Conservation (phyloP, 1,140 invertebrate species). For the Vollenhovia emeryi region DNA sequence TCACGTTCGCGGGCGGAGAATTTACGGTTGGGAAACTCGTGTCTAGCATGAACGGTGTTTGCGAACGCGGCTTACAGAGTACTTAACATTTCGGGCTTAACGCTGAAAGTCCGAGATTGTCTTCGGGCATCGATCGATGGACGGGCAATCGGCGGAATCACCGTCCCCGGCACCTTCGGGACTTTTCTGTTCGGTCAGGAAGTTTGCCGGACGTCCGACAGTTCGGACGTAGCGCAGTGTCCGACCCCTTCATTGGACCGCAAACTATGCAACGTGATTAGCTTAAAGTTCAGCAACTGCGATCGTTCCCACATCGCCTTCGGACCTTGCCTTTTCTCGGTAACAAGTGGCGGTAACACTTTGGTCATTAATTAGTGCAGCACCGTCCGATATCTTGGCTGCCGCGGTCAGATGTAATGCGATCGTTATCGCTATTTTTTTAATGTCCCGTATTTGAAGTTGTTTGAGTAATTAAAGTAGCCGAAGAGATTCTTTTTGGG, state of each 20-base stretch:
- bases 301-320: conserved; percentile 62
- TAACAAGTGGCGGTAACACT: conserved; percentile 53
- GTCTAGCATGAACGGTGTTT: conserved; percentile 43
- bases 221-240: conserved; percentile 35
- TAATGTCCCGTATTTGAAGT: background rate
- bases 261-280: conserved; percentile 69
- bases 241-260: conserved; percentile 36
- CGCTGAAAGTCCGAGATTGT: conserved; percentile 52
- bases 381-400: background rate
- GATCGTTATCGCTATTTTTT: background rate
- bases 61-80: conserved; percentile 39
- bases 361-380: conserved; percentile 59
- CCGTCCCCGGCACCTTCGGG: conserved; percentile 30
- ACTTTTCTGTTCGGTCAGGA: conserved; percentile 58
- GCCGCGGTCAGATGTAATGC: background rate
- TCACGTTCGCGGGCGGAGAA: conserved; percentile 28
- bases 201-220: conserved; percentile 49
- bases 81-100: conserved; percentile 57
- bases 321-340: conserved; percentile 34
- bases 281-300: conserved; percentile 62
- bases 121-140: conserved; percentile 46
- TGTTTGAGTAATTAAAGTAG: background rate
- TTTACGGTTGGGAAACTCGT: conserved; percentile 34
- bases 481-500: background rate
- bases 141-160: conserved; percentile 28